Percentiles rank a stretch among this genome's conserved stretches.
Evolutionary conservation across 2,113 vertebrate genomes (phyloP).

Genomic region (Plotosus lineatus): DNA sequence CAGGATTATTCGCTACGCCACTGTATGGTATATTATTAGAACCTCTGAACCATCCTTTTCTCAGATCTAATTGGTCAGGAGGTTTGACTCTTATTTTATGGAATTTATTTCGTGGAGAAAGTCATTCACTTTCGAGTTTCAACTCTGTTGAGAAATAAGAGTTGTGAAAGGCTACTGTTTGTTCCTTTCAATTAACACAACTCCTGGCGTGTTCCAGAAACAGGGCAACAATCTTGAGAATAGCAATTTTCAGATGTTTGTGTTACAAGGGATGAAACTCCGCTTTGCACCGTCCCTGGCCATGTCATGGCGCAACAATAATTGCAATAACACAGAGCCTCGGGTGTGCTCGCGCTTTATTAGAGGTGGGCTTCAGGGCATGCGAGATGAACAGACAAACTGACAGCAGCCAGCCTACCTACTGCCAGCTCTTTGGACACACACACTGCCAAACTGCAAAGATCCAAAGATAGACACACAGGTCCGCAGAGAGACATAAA

Average conservation of each 20-base stretch:
- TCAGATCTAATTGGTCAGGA: background rate
- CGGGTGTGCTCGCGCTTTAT: background rate
- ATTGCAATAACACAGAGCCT: constrained; percentile 11
- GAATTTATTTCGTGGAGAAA: background rate
- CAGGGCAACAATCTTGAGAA: background rate
- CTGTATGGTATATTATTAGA: no score
- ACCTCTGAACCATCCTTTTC: no score
- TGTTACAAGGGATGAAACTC: background rate
- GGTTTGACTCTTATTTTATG: background rate
- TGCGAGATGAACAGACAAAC: background rate
- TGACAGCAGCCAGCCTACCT: background rate
- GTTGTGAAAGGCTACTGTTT: background rate
- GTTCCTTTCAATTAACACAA: background rate
- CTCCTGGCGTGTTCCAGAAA: background rate
- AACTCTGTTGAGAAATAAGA: background rate
- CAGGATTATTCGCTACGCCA: background rate
- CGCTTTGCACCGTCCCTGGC: background rate
- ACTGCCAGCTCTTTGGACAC: constrained; percentile 5
- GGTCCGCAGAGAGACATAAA: background rate
- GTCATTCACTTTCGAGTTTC: background rate
- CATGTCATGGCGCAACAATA: background rate
- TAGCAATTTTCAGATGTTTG: background rate
- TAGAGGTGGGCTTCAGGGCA: constrained; percentile 12
- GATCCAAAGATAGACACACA: constrained; percentile 13
- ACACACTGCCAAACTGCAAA: constrained; percentile 3